Evolutionary conservation across 2,113 vertebrate genomes (phyloP), one percentile per base, ranked within the genome.

Genomic region (Galbula dea): DNA sequence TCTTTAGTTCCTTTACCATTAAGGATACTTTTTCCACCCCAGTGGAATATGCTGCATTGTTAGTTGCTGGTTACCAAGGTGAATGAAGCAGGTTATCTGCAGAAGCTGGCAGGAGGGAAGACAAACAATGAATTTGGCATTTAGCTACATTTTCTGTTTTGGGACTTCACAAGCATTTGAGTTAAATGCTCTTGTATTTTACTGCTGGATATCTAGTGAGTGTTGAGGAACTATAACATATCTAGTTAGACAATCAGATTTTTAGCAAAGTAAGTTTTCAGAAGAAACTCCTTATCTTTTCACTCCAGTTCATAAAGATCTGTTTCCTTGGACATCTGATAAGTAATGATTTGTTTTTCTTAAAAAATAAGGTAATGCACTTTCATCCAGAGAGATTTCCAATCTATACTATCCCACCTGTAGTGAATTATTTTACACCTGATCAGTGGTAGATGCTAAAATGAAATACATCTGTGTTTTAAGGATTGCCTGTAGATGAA

Each of bases 331-430:
- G 32, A 36, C 10, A 30, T 62, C 83, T 77, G 22, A n/a, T n/a
- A n/a, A 61, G 5, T 75, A 52, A 48, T 8, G 5, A 23, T 20
- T 5, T 15, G 2, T 32, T 90, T 90, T 68, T 72, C 19, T 69
- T 74, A 3, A 45, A 52, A 76, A 79, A 72, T 18, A 6, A 0
- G 0, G 4, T 32, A 45, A 61, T 0, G 0, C 30, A 2, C 46
- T 75, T 87, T 62, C 10, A 76, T 65, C 30, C 29, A 37, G 19
- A 61, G 10, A 58, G 21, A 52, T 52, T 72, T 65, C 6, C 59
- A 76, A 69, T 59, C 34, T 54, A 1, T 59, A 46, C 13, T 72
- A 61, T 23, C 12, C 7, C 20, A 52, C 7, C 54, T 65, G 21
- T 17, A 52, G 45, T 37, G 67, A 75, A 46, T 34, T 41, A 29